Conservation (phyloP, 2,888 invertebrate species). For the Paralinhomoeus sp. region DNA sequence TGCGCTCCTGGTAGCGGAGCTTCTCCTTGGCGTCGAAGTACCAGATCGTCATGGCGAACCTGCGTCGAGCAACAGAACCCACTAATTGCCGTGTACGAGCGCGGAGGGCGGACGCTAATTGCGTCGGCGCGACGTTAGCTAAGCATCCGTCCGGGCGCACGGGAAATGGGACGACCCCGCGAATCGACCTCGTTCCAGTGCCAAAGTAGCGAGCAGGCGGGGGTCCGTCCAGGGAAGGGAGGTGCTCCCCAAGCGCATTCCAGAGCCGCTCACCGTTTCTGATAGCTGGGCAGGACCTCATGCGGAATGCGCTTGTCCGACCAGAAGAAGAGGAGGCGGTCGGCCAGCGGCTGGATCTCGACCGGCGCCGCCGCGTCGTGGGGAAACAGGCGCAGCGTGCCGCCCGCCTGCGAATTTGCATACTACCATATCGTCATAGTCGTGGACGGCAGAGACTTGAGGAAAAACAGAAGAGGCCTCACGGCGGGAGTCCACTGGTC, state of each 20-base stretch:
- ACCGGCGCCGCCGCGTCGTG: slow-evolving; percentile 54
- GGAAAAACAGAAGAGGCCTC: no score
- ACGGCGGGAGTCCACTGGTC: slow-evolving; percentile 65
- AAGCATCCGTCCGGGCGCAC: no score
- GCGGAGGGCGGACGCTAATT: no score
- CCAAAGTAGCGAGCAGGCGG: background rate
- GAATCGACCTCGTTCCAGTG: no score
- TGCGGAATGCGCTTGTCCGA: slow-evolving; percentile 87
- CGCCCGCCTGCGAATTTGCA: slow-evolving; percentile 47
- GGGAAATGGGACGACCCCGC: no score
- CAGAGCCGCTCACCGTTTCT: slow-evolving; percentile 37
- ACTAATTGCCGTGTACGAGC: background rate
- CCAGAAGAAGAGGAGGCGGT: slow-evolving; percentile 87
- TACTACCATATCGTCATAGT: background rate
- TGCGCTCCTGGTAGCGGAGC: background rate
- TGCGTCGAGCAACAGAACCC: slow-evolving; percentile 4
- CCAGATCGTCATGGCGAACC: slow-evolving; percentile 20
- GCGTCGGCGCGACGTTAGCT: no score
- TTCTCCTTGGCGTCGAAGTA: slow-evolving; percentile 11
- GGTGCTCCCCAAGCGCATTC: no score
- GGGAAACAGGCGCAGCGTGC: slow-evolving; percentile 70
- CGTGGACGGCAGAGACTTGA: no score
- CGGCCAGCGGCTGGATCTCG: slow-evolving; percentile 74
- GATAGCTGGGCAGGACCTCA: slow-evolving; percentile 74
- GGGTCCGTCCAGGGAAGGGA: background rate